phyloP scores from a whole-genome alignment of 2,888 invertebrate genomes.

The Drosophila lutescens region DNA sequence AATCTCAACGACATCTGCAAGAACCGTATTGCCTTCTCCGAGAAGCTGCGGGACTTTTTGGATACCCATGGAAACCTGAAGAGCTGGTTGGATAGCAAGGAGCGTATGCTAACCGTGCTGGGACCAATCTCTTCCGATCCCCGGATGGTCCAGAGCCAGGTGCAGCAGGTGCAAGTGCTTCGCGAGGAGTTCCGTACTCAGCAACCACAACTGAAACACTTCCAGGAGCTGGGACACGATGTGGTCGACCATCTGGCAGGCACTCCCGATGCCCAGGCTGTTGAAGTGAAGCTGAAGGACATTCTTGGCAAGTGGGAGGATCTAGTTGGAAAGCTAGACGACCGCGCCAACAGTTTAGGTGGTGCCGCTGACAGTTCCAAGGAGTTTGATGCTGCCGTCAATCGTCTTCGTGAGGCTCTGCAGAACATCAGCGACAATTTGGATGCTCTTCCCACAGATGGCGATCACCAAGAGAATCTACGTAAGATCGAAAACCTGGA shows the following conservation, averaged over 20 bases:
- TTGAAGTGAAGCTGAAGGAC: slow-evolving; percentile 89
- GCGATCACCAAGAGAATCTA: slow-evolving; percentile 94
- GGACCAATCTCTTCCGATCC: slow-evolving; percentile 98
- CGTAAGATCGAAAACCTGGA: slow-evolving; percentile 94
- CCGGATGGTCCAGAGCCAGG: slow-evolving; percentile 97
- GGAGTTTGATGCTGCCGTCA: slow-evolving; percentile 95
- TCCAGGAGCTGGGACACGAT: slow-evolving; percentile 92
- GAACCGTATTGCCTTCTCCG: slow-evolving; percentile 86
- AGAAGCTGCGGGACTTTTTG: slow-evolving; percentile 95
- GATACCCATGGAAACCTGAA: slow-evolving; percentile 93
- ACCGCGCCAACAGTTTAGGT: slow-evolving; percentile 94
- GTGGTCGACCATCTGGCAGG: slow-evolving; percentile 87
- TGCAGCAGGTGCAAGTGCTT: slow-evolving; percentile 96
- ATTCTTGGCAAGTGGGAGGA: slow-evolving; percentile 93
- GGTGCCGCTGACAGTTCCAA: slow-evolving; percentile 96
- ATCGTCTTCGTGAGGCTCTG: slow-evolving; percentile 93
- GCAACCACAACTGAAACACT: slow-evolving; percentile 94
- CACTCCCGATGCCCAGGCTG: slow-evolving; percentile 87
- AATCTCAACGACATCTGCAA: slow-evolving; percentile 93
- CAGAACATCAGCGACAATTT: slow-evolving; percentile 94
- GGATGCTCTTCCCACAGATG: slow-evolving; percentile 91
- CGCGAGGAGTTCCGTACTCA: slow-evolving; percentile 97
- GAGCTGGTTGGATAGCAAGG: slow-evolving; percentile 96
- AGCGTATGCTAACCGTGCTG: slow-evolving; percentile 96
- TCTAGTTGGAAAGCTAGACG: slow-evolving; percentile 91